Evolutionary conservation across 2,113 vertebrate species (phyloP).

Genomic region (Etheostoma spectabile): DNA sequence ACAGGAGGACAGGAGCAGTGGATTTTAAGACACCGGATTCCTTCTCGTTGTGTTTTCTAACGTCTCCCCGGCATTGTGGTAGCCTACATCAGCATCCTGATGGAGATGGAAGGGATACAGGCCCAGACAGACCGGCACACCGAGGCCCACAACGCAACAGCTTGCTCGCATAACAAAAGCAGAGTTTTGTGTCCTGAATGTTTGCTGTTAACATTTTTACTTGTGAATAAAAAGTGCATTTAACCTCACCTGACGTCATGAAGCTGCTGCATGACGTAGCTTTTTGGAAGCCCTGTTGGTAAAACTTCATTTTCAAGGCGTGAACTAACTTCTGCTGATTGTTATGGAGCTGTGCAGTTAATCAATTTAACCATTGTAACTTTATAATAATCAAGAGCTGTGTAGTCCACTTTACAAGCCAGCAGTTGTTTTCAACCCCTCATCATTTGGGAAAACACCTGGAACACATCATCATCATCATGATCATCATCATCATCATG

Average conservation of each 20-base stretch:
- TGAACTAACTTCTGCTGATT: background rate
- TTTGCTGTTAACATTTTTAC: constrained; percentile 77
- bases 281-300: constrained; percentile 10
- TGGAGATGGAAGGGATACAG: constrained; percentile 29
- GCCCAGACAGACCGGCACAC: constrained; percentile 44
- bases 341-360: background rate
- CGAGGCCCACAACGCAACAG: constrained; percentile 63
- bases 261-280: constrained; percentile 31
- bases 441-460: background rate
- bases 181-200: constrained; percentile 75
- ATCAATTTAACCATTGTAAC: background rate
- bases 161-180: constrained; percentile 58
- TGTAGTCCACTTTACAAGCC: background rate
- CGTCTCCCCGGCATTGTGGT: constrained; percentile 17
- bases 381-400: background rate
- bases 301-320: constrained; percentile 12
- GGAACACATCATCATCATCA: background rate
- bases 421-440: background rate
- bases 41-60: constrained; percentile 39
- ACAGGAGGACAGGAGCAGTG: constrained; percentile 33
- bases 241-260: constrained; percentile 67
- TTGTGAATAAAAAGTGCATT: constrained; percentile 82
- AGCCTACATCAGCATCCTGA: constrained; percentile 38
- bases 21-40: constrained; percentile 18
- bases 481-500: background rate